A percentile compares a stretch with the other conserved stretches of the same genome.
Conservation (phyloP, 1,140 invertebrate genomes). For the Nymphalis io region DNA sequence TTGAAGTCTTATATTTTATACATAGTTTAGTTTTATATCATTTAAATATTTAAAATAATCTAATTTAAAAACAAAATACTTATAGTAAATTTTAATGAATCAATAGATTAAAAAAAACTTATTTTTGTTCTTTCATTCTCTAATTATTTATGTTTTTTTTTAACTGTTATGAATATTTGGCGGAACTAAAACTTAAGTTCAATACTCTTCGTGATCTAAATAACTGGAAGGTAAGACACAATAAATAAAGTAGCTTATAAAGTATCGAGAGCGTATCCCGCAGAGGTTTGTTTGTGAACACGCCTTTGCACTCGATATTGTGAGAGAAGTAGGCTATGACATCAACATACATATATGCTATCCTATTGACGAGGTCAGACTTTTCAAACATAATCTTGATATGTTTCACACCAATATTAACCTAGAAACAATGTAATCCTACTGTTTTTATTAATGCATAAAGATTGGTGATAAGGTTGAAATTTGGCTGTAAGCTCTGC, state of each 20-base stretch:
- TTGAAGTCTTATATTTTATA: too few relatives aligned
- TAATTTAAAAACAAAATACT: too few relatives aligned
- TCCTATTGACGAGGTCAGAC: not conserved
- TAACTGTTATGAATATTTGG: too few relatives aligned
- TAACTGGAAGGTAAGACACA: constrained; percentile 14
- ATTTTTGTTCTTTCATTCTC: too few relatives aligned
- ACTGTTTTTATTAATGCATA: not conserved
- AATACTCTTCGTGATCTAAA: not conserved
- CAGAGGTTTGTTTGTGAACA: constrained; percentile 27
- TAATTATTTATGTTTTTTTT: too few relatives aligned
- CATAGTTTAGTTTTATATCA: too few relatives aligned
- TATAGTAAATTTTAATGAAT: too few relatives aligned
- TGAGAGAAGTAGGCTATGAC: constrained; percentile 6
- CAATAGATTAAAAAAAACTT: too few relatives aligned
- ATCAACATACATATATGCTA: not conserved
- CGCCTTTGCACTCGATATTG: constrained; percentile 15
- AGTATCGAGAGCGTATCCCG: constrained; percentile 15
- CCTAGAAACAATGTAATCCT: not conserved
- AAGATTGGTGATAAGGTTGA: too few relatives aligned
- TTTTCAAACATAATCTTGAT: constrained; percentile 3
- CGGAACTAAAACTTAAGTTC: too few relatives aligned
- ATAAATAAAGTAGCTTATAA: constrained; percentile 7
- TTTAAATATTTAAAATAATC: too few relatives aligned
- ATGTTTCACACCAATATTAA: constrained; percentile 1
- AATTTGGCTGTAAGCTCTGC: too few relatives aligned